Conservation (phyloP, 1,140 invertebrate species). For the Trinorchestia longiramus region DNA sequence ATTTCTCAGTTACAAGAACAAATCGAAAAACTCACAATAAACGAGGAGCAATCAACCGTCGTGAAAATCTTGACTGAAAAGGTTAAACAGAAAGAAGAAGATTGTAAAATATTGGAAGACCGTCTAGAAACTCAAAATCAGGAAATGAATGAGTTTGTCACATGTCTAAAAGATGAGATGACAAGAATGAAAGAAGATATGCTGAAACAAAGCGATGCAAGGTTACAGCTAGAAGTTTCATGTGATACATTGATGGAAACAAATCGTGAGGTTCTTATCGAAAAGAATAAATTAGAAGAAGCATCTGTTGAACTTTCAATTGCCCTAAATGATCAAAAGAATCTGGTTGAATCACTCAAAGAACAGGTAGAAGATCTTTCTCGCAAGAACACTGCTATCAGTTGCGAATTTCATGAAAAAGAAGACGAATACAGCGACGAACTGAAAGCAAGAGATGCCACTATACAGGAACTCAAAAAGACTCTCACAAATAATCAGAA, state of each 20-base stretch:
- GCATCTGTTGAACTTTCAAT: conserved; percentile 68
- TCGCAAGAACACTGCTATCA: conserved; percentile 66
- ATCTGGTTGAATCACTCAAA: conserved; percentile 68
- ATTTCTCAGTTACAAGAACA: not conserved
- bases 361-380: conserved; percentile 67
- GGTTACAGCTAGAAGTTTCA: conserved; percentile 59
- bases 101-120: conserved; percentile 55
- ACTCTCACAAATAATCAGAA: conserved; percentile 66
- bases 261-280: conserved; percentile 56
- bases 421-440: conserved; percentile 68
- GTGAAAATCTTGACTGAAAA: conserved; percentile 60
- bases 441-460: conserved; percentile 64
- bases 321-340: conserved; percentile 67
- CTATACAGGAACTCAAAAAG: conserved; percentile 63
- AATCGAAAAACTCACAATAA: not conserved
- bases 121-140: conserved; percentile 59
- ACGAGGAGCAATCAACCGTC: not conserved
- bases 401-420: conserved; percentile 61
- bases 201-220: conserved; percentile 65
- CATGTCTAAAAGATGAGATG: conserved; percentile 63
- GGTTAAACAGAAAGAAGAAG: conserved; percentile 67
- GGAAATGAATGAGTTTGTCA: conserved; percentile 64
- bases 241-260: conserved; percentile 60
- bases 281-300: conserved; percentile 67
- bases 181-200: conserved; percentile 63